Conservation (phyloP, 64 coral and sea anemone genomes). For the Pachyseris speciosa region DNA sequence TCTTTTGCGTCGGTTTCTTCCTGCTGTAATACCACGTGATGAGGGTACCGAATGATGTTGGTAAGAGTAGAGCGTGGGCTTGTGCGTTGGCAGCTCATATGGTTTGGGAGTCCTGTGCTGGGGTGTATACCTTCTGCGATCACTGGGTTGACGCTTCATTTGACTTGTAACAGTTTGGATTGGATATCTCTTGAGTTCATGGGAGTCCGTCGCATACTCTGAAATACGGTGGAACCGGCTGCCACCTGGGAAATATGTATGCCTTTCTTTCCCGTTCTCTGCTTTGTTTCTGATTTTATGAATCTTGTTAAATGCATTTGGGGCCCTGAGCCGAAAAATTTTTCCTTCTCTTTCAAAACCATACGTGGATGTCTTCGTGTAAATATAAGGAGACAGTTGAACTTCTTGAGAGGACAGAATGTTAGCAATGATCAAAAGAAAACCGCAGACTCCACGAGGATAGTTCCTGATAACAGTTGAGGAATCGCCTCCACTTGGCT, state of each 20-base stretch:
- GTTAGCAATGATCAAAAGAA: conserved; percentile 77
- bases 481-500: conserved; percentile 68
- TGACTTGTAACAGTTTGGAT: not conserved
- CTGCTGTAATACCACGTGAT: too few species aligned
- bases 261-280: not conserved
- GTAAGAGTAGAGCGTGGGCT: not conserved
- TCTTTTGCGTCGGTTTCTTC: too few species aligned
- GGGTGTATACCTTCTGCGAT: not conserved
- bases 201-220: not conserved
- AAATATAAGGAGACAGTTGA: conserved; percentile 50
- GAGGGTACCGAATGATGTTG: too few species aligned
- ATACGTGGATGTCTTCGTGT: conserved; percentile 11
- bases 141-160: not conserved
- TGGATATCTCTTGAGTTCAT: too few species aligned
- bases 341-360: not conserved
- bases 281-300: not conserved
- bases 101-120: not conserved
- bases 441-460: conserved; percentile 56
- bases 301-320: not conserved
- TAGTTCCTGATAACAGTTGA: conserved; percentile 61
- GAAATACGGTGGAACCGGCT: too few species aligned
- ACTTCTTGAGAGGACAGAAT: not conserved
- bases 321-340: not conserved
- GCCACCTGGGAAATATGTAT: not conserved
- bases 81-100: not conserved